These are phyloP conservation scores for Ceratitis capitata DNA, from an alignment of 1,140 invertebrate species.

Conservation along the genomic window DNA sequence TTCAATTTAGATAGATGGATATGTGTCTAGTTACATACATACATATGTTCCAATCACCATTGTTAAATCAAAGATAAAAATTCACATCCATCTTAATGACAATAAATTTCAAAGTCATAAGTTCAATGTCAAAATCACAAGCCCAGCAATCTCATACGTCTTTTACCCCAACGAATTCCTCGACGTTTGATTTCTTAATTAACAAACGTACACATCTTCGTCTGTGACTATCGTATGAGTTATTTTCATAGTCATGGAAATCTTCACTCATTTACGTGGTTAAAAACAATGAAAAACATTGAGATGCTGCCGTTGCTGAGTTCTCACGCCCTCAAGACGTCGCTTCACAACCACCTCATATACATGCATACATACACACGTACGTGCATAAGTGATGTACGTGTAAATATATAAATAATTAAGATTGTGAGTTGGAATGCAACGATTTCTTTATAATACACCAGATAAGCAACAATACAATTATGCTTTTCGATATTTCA, in stretches of 20 bases:
- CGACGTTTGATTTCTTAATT: background rate
- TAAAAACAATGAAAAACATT: background rate
- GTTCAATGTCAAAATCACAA: background rate
- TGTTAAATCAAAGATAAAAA: background rate
- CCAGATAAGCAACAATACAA: background rate
- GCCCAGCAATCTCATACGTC: background rate
- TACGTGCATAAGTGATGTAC: background rate
- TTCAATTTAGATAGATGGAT: too few relatives aligned
- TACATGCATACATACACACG: background rate
- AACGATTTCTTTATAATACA: background rate
- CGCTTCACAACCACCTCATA: background rate
- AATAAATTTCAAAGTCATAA: background rate
- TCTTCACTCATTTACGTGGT: background rate
- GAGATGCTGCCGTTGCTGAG: background rate
- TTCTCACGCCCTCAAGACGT: background rate
- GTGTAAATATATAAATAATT: background rate
- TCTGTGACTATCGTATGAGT: background rate
- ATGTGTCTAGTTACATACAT: too few relatives aligned
- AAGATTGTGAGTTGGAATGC: background rate
- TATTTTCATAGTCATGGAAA: slow-evolving; percentile 28
- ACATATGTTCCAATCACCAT: background rate
- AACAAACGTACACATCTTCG: background rate
- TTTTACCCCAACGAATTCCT: background rate
- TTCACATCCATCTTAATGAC: background rate
- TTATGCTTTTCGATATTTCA: background rate